Percentiles rank a stretch among this genome's conserved stretches.
Evolutionary conservation across 2,113 vertebrate genomes (phyloP).

Genomic region (Phaethon lepturus): DNA sequence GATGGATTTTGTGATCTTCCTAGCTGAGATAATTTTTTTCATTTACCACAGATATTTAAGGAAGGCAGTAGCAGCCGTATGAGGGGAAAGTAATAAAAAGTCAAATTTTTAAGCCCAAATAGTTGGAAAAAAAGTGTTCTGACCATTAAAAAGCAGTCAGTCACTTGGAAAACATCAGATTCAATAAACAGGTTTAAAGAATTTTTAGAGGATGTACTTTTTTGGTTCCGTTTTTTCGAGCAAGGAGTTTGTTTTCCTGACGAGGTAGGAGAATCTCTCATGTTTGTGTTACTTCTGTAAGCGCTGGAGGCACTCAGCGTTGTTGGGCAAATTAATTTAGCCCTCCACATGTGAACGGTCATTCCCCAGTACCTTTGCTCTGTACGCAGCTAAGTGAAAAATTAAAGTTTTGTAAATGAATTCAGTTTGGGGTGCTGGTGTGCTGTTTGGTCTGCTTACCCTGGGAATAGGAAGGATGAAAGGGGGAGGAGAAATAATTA

Average conservation of each 20-base stretch:
- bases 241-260: not conserved
- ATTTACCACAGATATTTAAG: not conserved
- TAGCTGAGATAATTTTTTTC: not conserved
- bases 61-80: not conserved
- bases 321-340: conserved; percentile 14
- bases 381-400: conserved; percentile 55
- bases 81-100: not conserved
- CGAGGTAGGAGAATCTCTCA: not conserved
- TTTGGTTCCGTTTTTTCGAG: not conserved
- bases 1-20: not conserved
- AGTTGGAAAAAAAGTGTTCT: not conserved
- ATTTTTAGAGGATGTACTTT: not conserved
- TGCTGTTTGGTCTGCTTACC: not conserved
- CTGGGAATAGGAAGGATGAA: conserved; percentile 15
- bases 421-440: conserved; percentile 21
- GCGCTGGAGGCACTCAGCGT: not conserved
- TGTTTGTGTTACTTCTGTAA: not conserved
- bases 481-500: conserved; percentile 39
- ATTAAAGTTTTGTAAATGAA: conserved; percentile 34
- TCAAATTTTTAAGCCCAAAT: not conserved
- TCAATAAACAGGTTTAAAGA: not conserved
- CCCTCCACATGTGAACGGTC: not conserved
- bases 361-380: conserved; percentile 9
- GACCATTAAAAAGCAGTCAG: not conserved
- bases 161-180: not conserved